Percentiles rank a stretch among this genome's conserved stretches.
phyloP scores from a whole-genome alignment of 1,140 invertebrate species.

The Lycorma delicatula region DNA sequence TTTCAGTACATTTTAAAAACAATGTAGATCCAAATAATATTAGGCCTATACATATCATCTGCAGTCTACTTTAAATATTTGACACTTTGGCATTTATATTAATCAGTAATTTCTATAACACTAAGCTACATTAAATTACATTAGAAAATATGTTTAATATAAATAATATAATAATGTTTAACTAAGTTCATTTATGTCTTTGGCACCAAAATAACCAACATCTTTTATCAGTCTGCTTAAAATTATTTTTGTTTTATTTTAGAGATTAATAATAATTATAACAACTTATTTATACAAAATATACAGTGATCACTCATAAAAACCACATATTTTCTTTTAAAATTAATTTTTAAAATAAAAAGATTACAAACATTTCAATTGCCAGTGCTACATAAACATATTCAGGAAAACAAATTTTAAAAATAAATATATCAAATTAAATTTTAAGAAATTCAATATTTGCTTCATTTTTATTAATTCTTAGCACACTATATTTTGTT shows the following conservation, averaged over 20 bases:
- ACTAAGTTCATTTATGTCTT: background rate
- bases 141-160: background rate
- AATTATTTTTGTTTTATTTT: background rate
- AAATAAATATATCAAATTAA: too few species aligned
- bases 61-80: slow-evolving; percentile 3
- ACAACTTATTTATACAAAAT: too few species aligned
- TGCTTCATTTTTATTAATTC: too few species aligned
- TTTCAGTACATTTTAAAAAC: too few species aligned
- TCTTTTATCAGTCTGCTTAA: background rate
- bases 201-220: background rate
- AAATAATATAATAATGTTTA: background rate
- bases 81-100: slow-evolving; percentile 3
- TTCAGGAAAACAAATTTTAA: too few species aligned
- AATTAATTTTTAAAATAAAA: background rate
- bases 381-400: too few species aligned
- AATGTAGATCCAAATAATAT: too few species aligned
- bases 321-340: background rate
- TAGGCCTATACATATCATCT: slow-evolving; percentile 3
- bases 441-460: too few species aligned
- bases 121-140: background rate
- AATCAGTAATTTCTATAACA: background rate
- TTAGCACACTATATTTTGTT: too few species aligned
- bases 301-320: background rate
- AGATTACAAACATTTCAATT: background rate
- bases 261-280: background rate